Conservation (phyloP, 2,888 invertebrate species). For the Hemaris fuciformis region DNA sequence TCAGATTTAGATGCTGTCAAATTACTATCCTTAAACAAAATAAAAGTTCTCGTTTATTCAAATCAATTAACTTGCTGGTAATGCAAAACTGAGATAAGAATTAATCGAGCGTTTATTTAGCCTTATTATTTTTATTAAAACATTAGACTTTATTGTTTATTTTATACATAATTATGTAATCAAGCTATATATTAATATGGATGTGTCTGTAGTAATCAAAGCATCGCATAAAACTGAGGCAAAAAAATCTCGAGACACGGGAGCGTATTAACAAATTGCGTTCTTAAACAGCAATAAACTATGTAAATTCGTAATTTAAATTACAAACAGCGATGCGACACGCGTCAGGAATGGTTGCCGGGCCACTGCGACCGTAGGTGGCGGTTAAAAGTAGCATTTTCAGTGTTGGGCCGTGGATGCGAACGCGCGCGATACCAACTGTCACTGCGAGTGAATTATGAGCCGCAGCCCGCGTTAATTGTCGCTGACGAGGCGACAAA, state of each 20-base stretch:
- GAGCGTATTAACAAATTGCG: conserved; percentile 8
- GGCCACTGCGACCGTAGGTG: conserved; percentile 39
- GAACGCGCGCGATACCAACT: conserved; percentile 45
- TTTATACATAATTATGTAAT: too few species aligned
- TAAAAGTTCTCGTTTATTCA: too few species aligned
- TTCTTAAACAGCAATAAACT: conserved; percentile 67
- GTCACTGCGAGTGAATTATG: conserved; percentile 61
- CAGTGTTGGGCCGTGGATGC: conserved; percentile 40
- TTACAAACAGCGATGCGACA: conserved; percentile 58
- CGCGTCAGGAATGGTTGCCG: conserved; percentile 33
- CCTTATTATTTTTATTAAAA: too few species aligned
- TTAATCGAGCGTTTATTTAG: too few species aligned
- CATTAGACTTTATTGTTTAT: too few species aligned
- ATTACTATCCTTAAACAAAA: too few species aligned
- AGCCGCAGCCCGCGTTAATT: conserved; percentile 57
- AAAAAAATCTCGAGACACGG: background rate
- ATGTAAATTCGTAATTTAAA: conserved; percentile 73
- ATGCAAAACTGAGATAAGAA: background rate
- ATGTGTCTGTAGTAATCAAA: background rate
- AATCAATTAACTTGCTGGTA: too few species aligned
- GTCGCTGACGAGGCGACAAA: conserved; percentile 49
- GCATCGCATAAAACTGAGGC: background rate
- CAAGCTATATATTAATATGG: too few species aligned
- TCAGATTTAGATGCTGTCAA: too few species aligned
- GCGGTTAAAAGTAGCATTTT: conserved; percentile 56